These are phyloP conservation scores for Noturus placidus DNA, from an alignment of 2,113 vertebrate genomes.

Conservation along the genomic window DNA sequence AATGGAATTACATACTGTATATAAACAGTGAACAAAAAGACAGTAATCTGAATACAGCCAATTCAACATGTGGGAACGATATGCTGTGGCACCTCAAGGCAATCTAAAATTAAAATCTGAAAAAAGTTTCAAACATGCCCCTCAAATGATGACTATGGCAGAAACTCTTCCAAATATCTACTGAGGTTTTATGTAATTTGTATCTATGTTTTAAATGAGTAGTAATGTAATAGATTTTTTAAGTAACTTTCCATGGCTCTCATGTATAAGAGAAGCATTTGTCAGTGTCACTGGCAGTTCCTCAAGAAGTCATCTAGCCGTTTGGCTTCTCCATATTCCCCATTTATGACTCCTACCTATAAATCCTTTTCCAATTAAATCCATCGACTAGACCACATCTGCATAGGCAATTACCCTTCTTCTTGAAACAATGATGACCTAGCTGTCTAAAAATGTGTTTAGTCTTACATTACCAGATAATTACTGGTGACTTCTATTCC, in stretches of 20 bases:
- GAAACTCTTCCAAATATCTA: neutral
- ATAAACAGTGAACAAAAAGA: neutral
- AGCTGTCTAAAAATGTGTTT: constrained; percentile 60
- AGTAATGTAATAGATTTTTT: constrained; percentile 11
- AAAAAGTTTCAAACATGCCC: neutral
- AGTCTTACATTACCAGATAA: constrained; percentile 59
- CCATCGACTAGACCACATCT: constrained; percentile 61
- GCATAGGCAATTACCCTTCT: constrained; percentile 53
- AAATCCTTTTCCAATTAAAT: constrained; percentile 43
- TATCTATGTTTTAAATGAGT: neutral
- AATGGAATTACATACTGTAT: neutral
- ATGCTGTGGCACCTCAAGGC: neutral
- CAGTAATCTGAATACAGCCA: neutral
- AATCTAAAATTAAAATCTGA: neutral
- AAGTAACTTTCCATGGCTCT: neutral
- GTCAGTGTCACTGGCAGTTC: constrained; percentile 26
- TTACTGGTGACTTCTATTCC: constrained; percentile 50
- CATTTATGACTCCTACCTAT: constrained; percentile 23
- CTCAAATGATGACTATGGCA: constrained; percentile 7
- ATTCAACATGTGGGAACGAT: neutral
- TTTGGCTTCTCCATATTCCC: constrained; percentile 21
- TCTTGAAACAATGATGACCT: constrained; percentile 45
- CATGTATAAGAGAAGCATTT: constrained; percentile 14
- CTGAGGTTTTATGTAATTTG: neutral
- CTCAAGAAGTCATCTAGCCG: constrained; percentile 3